Evolutionary conservation across 2,113 vertebrate genomes (phyloP).

Genomic region (Cololabis saira): DNA sequence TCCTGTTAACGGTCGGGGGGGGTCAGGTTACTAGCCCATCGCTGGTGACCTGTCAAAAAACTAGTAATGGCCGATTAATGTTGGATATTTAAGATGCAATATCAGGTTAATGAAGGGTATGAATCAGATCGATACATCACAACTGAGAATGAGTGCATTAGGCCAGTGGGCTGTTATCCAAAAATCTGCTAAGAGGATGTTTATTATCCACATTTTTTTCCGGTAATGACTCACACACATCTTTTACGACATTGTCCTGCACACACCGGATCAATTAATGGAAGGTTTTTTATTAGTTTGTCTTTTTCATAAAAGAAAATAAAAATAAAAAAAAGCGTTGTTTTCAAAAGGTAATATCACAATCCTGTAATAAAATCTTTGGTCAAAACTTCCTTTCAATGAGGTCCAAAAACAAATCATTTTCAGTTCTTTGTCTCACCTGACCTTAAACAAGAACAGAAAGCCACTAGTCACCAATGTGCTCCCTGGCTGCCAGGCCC

Average conservation of each 20-base stretch:
- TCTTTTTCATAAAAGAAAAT: too few species aligned
- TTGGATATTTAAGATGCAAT: background rate
- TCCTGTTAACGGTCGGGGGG: too few species aligned
- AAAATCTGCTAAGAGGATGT: constrained; percentile 13
- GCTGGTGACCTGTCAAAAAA: too few species aligned
- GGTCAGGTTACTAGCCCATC: too few species aligned
- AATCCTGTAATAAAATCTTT: too few species aligned
- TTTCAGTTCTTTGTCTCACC: constrained; percentile 7
- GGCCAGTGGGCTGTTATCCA: constrained; percentile 1
- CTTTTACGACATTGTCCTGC: constrained; percentile 16
- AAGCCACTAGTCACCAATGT: constrained; percentile 33
- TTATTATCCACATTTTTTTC: background rate
- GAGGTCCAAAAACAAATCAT: background rate
- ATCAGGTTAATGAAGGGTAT: constrained; percentile 19
- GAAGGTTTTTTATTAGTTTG: background rate
- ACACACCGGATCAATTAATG: constrained; percentile 19
- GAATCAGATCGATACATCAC: constrained; percentile 21
- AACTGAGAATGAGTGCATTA: constrained; percentile 5
- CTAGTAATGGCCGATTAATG: constrained; percentile 2
- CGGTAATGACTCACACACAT: constrained; percentile 9
- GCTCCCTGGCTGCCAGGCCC: constrained; percentile 39
- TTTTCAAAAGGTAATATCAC: too few species aligned
- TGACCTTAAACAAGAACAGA: constrained; percentile 42
- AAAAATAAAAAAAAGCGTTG: too few species aligned
- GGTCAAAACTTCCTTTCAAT: too few species aligned